Base-by-base conservation (phyloP, 2,113 vertebrate genomes). In the Xyrauchen texanus region DNA sequence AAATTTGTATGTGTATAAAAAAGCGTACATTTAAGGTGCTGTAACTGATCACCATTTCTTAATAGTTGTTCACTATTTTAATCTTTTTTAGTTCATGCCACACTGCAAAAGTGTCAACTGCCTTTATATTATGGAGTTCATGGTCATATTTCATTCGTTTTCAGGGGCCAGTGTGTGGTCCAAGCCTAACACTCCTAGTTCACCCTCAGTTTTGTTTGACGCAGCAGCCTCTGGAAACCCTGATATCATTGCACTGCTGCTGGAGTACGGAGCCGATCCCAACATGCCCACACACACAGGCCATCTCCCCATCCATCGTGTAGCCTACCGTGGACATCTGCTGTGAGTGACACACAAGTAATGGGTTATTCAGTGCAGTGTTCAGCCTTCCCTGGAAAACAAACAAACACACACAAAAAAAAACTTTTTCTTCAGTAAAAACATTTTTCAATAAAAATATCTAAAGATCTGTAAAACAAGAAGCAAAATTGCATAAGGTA, bases 291-390 rank as follows among this genome's bases (percentile, higher is more conserved):
- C 95, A 76, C 89, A 93, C 88, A 95, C 95, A 0, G 96, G 96
- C 13, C 94, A 98, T 85, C 91, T 99, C 86, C 97, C 97, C 34
- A 95, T 99, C 84, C 97, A 99, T 62, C 93, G 95, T 80, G 95
- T 92, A 81, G 96, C 97, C 45, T 96, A 98, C 74, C 95, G 92
- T 73, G 97, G 97, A 58, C 96, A 99, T 86, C 92, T 96, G 55
- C 76, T 96, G 97, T 98, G 88, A 97, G 95, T 93, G 71, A 8
- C 68, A 5, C 8, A 11, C 58, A 10, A 4, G 8, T 65, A 11
- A 9, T n/a, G 8, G 5, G 1, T 34, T 34, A 3, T 73, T 69
- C 16, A 13, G 15, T 15, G 8, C n/a, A 71, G 13, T 9, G 4
- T 44, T n/a, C 42, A 12, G 9, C 4, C 16, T 34, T 34, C 21